Evolutionary conservation across 2,888 invertebrate genomes (phyloP), one percentile per base, ranked within the genome.

Genomic region (Tricholauxania praeusta): DNA sequence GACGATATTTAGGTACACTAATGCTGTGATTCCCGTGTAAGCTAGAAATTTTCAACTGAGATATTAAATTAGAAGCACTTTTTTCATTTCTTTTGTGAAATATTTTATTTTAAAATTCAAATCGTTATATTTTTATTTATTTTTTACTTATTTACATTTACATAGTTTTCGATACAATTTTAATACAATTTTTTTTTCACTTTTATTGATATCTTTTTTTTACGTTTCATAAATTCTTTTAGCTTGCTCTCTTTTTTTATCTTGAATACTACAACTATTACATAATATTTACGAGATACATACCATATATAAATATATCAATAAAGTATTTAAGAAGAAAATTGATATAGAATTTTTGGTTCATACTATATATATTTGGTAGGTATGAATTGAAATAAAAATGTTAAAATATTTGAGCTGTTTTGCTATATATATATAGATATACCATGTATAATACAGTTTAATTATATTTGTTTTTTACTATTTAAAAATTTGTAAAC

Each of bases 211-310:
- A 28, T 15, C 8, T 57, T 57, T 22, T 62, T 62, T 15, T 47
- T 12, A 52, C 32, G 53, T 71, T 39, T 28, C 17, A 53, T 65
- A 68, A 68, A 22, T 52, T 62, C 53, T 68, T 73, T 72, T 65
- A 59, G 60, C 65, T 76, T 72, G 19, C 19, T 53, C 48, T 60
- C 39, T 72, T 62, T 22, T 65, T 65, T 53, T 57, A 12, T 12
- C 39, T 32, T 65, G 57, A 39, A 65, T 57, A 60, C 53, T 53
- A 65, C 72, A 69, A 69, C 59, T 74, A 74, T 69, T 72, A 65
- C 65, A 65, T 47, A 62, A 47, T 32, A 62, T 62, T 72, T 74
- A 72, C 72, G 60, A 53, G 67, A 71, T 70, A 53, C 49, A 48
- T 49, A 62, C 1, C 53, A 60, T 32, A 32, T 49, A 47, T 63